phyloP scores from a whole-genome alignment of 64 coral and sea anemone species.

The Montipora cactus region DNA sequence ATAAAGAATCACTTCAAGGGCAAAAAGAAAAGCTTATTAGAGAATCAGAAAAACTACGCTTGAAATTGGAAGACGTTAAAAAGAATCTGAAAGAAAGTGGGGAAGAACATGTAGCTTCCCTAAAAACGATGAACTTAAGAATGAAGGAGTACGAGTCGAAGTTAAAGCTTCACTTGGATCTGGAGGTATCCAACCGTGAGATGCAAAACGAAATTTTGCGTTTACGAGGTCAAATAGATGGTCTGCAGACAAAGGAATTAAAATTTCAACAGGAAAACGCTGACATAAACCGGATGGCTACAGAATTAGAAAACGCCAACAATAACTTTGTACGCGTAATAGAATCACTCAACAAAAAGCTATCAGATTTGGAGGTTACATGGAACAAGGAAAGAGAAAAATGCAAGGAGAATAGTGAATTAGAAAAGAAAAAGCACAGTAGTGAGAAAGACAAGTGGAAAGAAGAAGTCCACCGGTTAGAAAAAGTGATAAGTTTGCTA shows the following conservation, averaged over 20 bases:
- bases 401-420: constrained; percentile 11
- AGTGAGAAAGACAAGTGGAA: constrained; percentile 7
- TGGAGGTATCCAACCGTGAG: constrained; percentile 15
- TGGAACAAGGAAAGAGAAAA: constrained; percentile 26
- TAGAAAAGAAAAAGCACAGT: neutral
- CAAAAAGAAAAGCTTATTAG: constrained; percentile 16
- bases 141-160: constrained; percentile 38
- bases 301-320: constrained; percentile 29
- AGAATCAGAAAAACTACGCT: constrained; percentile 14
- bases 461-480: neutral
- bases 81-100: neutral
- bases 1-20: constrained; percentile 12
- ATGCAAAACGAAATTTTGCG: constrained; percentile 7
- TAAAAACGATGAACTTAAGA: constrained; percentile 6
- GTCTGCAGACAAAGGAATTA: neutral
- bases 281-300: constrained; percentile 2
- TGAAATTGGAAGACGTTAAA: constrained; percentile 12
- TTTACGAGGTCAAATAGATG: constrained; percentile 1
- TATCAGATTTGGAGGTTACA: neutral
- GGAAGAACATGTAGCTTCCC: neutral
- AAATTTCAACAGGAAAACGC: constrained; percentile 35
- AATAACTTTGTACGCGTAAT: neutral
- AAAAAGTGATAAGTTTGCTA: neutral
- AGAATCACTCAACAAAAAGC: constrained; percentile 17
- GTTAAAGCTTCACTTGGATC: neutral